A percentile compares a stretch with the other conserved stretches of the same genome.
Evolutionary conservation across 1,140 invertebrate genomes (phyloP).

Genomic region (Pentalonia nigronervosa): DNA sequence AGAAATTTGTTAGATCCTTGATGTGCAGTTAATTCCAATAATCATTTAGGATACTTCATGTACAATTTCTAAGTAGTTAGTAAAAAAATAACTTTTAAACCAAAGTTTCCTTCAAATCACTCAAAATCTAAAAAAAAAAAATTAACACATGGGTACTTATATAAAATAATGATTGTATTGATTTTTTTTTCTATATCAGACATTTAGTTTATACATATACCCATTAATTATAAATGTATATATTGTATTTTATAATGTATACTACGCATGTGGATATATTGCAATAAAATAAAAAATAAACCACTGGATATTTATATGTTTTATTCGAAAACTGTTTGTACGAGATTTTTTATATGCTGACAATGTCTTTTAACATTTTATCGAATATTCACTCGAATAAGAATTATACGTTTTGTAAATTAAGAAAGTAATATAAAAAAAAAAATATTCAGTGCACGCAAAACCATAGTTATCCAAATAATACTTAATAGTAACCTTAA

Average conservation of each 20-base stretch:
- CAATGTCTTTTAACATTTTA: not conserved
- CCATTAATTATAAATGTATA: not conserved
- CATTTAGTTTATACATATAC: not conserved
- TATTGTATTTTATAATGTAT: no score
- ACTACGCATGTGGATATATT: not conserved
- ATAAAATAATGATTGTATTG: not conserved
- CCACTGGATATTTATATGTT: not conserved
- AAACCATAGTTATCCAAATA: conserved; percentile 17
- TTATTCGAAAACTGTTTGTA: not conserved
- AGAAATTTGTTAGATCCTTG: not conserved
- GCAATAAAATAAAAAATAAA: not conserved
- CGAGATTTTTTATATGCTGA: not conserved
- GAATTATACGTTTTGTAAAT: not conserved
- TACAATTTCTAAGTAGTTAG: not conserved
- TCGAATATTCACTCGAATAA: not conserved
- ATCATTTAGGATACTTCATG: not conserved
- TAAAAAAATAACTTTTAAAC: not conserved
- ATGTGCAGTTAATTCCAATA: not conserved
- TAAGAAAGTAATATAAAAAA: not conserved
- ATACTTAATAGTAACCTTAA: not conserved
- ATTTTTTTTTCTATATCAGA: no score
- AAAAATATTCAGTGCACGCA: not conserved
- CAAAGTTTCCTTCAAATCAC: not conserved
- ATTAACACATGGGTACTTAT: no score
- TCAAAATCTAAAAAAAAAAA: not conserved